Conservation (phyloP, 92 coral and sea anemone genomes). For the Nematostella vectensis region DNA sequence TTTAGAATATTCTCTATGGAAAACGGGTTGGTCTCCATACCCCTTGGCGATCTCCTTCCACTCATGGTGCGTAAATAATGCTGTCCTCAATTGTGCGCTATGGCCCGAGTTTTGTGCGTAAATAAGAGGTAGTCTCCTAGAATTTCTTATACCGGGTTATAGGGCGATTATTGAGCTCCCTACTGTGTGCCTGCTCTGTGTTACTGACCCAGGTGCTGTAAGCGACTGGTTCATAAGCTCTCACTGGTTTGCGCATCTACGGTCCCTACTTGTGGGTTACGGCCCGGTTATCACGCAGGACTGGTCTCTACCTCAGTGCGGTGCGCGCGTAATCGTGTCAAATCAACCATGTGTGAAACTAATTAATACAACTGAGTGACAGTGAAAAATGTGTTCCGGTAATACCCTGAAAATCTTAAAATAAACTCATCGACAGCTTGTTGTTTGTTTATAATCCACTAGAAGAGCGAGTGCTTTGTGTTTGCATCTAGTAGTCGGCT, state of each 20-base stretch:
- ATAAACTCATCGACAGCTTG: constrained; percentile 3
- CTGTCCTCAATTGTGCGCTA: no score
- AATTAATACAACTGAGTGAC: constrained; percentile 38
- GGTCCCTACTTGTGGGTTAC: no score
- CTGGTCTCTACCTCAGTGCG: constrained; percentile 25
- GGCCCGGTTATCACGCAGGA: no score
- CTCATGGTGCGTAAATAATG: neutral
- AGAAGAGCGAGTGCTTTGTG: neutral
- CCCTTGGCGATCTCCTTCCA: neutral
- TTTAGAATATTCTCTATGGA: constrained; percentile 85
- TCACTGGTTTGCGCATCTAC: no score
- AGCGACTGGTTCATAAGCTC: no score
- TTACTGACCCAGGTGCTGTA: no score
- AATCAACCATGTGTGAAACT: constrained; percentile 37
- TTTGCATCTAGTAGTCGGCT: neutral
- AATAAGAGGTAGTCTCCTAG: no score
- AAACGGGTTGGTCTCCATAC: constrained; percentile 86
- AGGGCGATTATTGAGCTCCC: no score
- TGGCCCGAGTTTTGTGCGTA: no score
- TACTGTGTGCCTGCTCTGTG: no score
- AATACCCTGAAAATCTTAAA: constrained; percentile 8
- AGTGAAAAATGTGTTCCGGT: constrained; percentile 64
- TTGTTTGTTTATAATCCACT: constrained; percentile 16
- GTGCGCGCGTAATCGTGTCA: constrained; percentile 30
- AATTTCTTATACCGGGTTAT: no score